phyloP scores from a whole-genome alignment of 2,888 invertebrate genomes.

The Polylopha cassiicola region DNA sequence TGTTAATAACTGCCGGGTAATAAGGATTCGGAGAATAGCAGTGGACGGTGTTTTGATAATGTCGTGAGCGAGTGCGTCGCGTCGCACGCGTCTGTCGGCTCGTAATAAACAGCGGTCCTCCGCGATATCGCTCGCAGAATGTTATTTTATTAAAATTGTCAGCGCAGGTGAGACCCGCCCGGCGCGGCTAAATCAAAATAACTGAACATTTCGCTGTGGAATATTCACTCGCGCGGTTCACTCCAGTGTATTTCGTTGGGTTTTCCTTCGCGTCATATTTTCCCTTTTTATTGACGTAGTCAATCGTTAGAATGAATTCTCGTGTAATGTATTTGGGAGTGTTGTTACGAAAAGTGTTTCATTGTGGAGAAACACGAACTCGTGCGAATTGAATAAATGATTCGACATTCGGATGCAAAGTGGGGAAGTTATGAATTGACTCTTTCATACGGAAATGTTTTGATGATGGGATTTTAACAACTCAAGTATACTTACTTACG shows the following conservation, averaged over 20 bases:
- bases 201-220: constrained; percentile 46
- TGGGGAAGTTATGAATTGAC: constrained; percentile 14
- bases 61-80: constrained; percentile 1
- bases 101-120: constrained; percentile 10
- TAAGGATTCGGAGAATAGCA: too few relatives aligned
- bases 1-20: too few relatives aligned
- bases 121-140: constrained; percentile 32
- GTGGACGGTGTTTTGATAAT: neutral
- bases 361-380: constrained; percentile 34
- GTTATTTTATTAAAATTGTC: constrained; percentile 62
- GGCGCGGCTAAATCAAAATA: constrained; percentile 49
- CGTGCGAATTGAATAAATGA: constrained; percentile 25
- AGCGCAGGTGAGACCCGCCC: constrained; percentile 44
- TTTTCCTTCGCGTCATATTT: constrained; percentile 37
- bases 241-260: constrained; percentile 37
- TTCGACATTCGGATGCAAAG: constrained; percentile 21
- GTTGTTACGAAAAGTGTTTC: constrained; percentile 31
- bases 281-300: constrained; percentile 54
- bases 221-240: constrained; percentile 45
- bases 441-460: too few relatives aligned
- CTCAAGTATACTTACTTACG: too few relatives aligned
- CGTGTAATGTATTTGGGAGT: constrained; percentile 41
- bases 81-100: constrained; percentile 19
- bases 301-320: constrained; percentile 50
- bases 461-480: too few relatives aligned